Base-by-base conservation (phyloP, 2,113 vertebrate species). In the Phyllopteryx taeniolatus region DNA sequence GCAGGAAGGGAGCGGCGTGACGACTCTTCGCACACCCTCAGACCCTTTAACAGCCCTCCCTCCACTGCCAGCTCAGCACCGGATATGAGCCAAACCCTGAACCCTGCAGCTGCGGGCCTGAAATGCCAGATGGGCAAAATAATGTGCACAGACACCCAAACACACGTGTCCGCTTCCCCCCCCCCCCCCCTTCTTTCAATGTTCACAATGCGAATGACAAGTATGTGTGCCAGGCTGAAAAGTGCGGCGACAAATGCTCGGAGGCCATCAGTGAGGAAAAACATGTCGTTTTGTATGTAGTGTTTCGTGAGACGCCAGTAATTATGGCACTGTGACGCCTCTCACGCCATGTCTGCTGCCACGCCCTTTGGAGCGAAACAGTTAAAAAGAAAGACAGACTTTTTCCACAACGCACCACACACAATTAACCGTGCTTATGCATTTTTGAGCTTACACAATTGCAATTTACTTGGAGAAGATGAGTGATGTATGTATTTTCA, bases 311-410 rank as follows among this genome's bases (percentile, higher is more conserved):
- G 67, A 84, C 79, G 74, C 59, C 35, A 63, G 72, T 87, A 85
- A 89, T 90, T 80, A 87, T 70, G 66, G 65, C 11, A 35, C 39
- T 15, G 44, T 71, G 80, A 56, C 57, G 80, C 76, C 79, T 69
- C 71, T 80, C 59, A 61, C 33, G 84, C 84, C 74, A 83, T 87
- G 85, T 87, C 74, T 33, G 14, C 39, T 0, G 51, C 73, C 84
- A 78, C 81, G 22, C 86, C 77, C 73, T 71, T 76, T 56, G 15
- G 59, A 79, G 73, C 77, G 85, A 59, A 20, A 70, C 57, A 83
- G 84, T 87, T 85, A 86, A 89, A 87, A 81, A 86, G 4, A 87
- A 81, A 86, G 75, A 6, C 11, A 14, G 67, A 79, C 70, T 80
- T 87, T 39, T 67, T 70, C 78, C 84, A 61, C 70, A 68, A 79